Evolutionary conservation across 2,797 vertebrate genomes (phyloP).

Genomic region (Trachops cirrhosus): DNA sequence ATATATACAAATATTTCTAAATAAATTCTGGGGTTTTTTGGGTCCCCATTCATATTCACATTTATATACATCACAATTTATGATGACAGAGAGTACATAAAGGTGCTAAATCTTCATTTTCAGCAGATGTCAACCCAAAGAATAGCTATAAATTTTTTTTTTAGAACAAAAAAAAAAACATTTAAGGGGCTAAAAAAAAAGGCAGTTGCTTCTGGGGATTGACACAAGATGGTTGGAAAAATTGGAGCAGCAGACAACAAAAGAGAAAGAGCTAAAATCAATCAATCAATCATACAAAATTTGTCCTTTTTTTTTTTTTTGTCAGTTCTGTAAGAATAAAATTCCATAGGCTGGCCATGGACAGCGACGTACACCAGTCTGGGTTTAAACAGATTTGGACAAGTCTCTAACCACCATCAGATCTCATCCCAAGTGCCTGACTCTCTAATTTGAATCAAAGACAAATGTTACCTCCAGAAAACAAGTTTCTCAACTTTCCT

Average conservation of each 20-base stretch:
- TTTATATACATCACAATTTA: conserved; percentile 5
- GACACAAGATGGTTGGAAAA: background rate
- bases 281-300: background rate
- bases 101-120: conserved; percentile 33
- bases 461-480: conserved; percentile 14
- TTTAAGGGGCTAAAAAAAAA: background rate
- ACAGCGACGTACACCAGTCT: background rate
- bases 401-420: background rate
- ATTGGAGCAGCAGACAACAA: background rate
- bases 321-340: background rate
- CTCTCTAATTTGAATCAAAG: background rate
- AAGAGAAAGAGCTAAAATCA: background rate
- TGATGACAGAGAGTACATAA: background rate
- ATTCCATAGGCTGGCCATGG: background rate
- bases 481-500: background rate
- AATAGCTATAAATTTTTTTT: background rate
- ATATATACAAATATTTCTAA: background rate
- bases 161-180: background rate
- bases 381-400: background rate
- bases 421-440: background rate
- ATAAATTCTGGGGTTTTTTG: background rate
- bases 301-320: background rate
- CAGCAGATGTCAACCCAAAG: background rate
- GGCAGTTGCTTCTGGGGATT: background rate
- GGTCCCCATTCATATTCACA: background rate